Evolutionary conservation across 2,797 vertebrate genomes (phyloP).

Genomic region (Gallinago stenura): DNA sequence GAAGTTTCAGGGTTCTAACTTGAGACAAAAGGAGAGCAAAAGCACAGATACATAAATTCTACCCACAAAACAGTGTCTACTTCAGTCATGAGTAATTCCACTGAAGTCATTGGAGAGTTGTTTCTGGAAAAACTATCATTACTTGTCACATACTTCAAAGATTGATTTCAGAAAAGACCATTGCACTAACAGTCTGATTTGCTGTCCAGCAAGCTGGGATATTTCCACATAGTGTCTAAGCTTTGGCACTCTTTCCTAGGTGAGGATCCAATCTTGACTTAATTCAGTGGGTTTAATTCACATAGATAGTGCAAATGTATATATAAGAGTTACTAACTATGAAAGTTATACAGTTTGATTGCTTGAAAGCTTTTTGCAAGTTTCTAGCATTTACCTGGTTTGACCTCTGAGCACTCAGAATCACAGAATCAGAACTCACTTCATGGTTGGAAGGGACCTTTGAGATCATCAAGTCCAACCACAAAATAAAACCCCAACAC

Average conservation of each 20-base stretch:
- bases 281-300: neutral
- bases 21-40: neutral
- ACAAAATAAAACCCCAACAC: too few species aligned
- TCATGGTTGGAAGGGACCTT: too few species aligned
- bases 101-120: neutral
- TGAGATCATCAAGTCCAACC: too few species aligned
- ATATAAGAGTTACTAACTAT: neutral
- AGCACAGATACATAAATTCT: neutral
- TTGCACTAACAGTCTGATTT: neutral
- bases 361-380: neutral
- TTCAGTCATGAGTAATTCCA: neutral
- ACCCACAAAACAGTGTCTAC: neutral
- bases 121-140: neutral
- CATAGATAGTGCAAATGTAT: neutral
- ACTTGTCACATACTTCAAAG: neutral
- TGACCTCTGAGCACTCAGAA: neutral
- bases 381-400: neutral
- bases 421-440: too few species aligned
- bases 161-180: neutral
- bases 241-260: neutral
- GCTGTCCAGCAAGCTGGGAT: neutral
- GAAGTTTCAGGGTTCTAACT: neutral
- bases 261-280: neutral
- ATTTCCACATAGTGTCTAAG: neutral
- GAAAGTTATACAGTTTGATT: neutral